Base-by-base conservation (phyloP, 2,113 vertebrate species). In the Neoarius graeffei region DNA sequence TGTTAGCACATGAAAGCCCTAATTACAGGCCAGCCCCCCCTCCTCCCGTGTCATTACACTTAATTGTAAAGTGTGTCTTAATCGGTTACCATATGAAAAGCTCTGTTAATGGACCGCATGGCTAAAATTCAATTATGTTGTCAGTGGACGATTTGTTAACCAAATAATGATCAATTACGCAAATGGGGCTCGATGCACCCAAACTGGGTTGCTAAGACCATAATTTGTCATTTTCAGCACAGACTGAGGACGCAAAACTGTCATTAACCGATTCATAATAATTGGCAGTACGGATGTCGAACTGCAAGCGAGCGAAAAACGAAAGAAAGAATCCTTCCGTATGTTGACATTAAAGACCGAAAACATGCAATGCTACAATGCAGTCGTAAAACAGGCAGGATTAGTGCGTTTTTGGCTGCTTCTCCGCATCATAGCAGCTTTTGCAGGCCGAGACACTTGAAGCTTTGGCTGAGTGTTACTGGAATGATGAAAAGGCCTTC, bases 61-160 rank as follows among this genome's bases (percentile, higher is more conserved):
- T 95, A 95, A 96, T 96, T 96, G 95, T 96, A 88, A 92, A 94
- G 95, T 94, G 94, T 95, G 96, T 96, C 95, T 97, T 95, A 96
- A 96, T 93, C 96, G 94, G 97, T 99, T 98, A 98, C 95, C 97
- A 98, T 97, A 94, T 97, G 96, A 99, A 99, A 97, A 96, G 94
- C 93, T 94, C 94, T 94, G 97, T 98, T 98, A 98, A 98, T 97
- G 95, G 97, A 98, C 96, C 96, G 96, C 94, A 93, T 92, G 95
- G 94, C 94, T 94, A 91, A 95, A 96, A 97, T 96, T 96, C 95
- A 97, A 96, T 98, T 96, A 98, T 95, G 94, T 94, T 92, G 93
- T 96, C 92, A 92, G 94, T 95, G 94, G 91, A 94, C 94, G 95
- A 95, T 95, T 96, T 96, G 92, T 90, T 91, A 95, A 96, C 94